Evolutionary conservation across 2,888 invertebrate genomes (phyloP).

Genomic region (Cremastobaeus sp.): DNA sequence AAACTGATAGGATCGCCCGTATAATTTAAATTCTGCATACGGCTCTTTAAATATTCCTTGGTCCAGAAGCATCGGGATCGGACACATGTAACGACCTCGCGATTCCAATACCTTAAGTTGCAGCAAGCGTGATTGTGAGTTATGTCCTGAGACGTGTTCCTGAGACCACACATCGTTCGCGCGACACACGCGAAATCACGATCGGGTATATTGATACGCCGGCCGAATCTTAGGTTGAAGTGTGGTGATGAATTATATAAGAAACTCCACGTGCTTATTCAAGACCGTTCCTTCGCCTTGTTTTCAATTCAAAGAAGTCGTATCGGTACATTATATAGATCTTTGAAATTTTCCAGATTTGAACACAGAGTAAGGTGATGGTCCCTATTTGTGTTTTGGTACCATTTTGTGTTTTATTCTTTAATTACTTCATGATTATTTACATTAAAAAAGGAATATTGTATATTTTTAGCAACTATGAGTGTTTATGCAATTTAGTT

Average conservation of each 20-base stretch:
- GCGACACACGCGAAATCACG: conserved; percentile 62
- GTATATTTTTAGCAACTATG: too few relatives aligned
- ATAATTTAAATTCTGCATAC: conserved; percentile 50
- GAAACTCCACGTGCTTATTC: conserved; percentile 23
- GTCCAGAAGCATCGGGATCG: conserved; percentile 60
- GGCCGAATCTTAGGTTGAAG: conserved; percentile 55
- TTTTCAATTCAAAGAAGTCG: too few relatives aligned
- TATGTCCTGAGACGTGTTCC: conserved; percentile 67
- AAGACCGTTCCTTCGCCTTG: conserved; percentile 39
- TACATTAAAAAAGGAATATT: too few relatives aligned
- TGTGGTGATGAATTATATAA: conserved; percentile 49
- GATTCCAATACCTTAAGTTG: conserved; percentile 66
- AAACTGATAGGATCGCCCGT: conserved; percentile 44
- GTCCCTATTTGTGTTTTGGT: too few relatives aligned
- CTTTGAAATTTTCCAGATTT: too few relatives aligned
- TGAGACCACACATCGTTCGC: conserved; percentile 58
- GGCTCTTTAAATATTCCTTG: conserved; percentile 61
- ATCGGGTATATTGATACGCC: conserved; percentile 59
- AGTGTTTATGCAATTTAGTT: too few relatives aligned
- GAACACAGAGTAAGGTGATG: too few relatives aligned
- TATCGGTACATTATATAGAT: too few relatives aligned
- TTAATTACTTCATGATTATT: too few relatives aligned
- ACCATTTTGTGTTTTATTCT: too few relatives aligned
- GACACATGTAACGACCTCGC: conserved; percentile 57
- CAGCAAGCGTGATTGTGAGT: conserved; percentile 70